These are phyloP conservation scores for Drosophila persimilis DNA, from an alignment of 1,140 invertebrate genomes.

Conservation along the genomic window DNA sequence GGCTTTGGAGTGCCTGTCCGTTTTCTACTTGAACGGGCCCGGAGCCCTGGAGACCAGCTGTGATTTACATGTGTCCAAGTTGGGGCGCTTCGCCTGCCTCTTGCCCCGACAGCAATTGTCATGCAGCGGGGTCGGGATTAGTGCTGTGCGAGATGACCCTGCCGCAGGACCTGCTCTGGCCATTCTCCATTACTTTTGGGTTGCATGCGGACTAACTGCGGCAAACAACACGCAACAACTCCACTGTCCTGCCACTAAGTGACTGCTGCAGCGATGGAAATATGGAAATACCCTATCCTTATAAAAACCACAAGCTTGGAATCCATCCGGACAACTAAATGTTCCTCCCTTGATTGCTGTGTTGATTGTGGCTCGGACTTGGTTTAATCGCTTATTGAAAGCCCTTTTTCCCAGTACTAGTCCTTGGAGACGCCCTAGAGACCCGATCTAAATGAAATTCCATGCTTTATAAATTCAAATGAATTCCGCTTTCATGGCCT, in stretches of 20 bases:
- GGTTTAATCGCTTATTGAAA: constrained; percentile 29
- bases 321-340: constrained; percentile 12
- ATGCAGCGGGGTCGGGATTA: constrained; percentile 17
- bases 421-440: constrained; percentile 1
- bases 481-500: constrained; percentile 74
- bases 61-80: constrained; percentile 67
- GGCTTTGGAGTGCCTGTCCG: constrained; percentile 8
- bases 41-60: constrained; percentile 24
- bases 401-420: constrained; percentile 43
- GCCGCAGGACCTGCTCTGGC: constrained; percentile 8
- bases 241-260: constrained; percentile 26
- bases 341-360: constrained; percentile 11
- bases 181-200: neutral
- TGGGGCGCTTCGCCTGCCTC: constrained; percentile 3
- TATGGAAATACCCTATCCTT: constrained; percentile 25
- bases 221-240: constrained; percentile 43
- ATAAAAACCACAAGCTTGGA: constrained; percentile 5
- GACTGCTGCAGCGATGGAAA: constrained; percentile 34
- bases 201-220: constrained; percentile 38
- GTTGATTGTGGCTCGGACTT: constrained; percentile 32
- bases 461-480: constrained; percentile 72
- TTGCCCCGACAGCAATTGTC: constrained; percentile 18
- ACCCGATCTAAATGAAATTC: constrained; percentile 62
- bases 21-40: constrained; percentile 28
- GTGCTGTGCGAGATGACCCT: constrained; percentile 37